Percentiles rank a stretch among this genome's conserved stretches.
phyloP scores from a whole-genome alignment of 2,888 invertebrate genomes.

The Synanthedon myopaeformis region DNA sequence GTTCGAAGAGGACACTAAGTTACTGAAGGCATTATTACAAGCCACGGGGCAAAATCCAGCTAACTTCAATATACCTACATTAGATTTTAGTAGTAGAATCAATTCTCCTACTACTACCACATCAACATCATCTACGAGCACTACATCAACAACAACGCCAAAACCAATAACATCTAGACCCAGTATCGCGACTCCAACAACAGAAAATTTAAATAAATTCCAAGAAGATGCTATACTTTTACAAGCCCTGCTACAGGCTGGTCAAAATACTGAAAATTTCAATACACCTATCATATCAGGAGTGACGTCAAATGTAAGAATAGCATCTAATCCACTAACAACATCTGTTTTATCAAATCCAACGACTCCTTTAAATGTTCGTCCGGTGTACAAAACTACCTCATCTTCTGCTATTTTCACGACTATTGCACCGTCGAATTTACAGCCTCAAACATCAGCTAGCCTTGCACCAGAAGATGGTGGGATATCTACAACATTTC shows the following conservation, averaged over 20 bases:
- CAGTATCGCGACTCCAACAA: constrained; percentile 23
- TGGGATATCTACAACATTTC: constrained; percentile 51
- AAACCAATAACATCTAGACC: constrained; percentile 20
- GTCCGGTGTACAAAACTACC: constrained; percentile 43
- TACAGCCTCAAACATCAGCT: constrained; percentile 25
- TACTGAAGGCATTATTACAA: constrained; percentile 52
- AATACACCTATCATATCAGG: constrained; percentile 48
- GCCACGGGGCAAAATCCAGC: constrained; percentile 56
- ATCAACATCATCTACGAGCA: constrained; percentile 17
- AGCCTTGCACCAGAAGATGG: constrained; percentile 33
- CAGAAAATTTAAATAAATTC: constrained; percentile 45
- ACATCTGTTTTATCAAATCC: constrained; percentile 47
- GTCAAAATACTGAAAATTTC: constrained; percentile 31
- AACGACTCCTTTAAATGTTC: constrained; percentile 43
- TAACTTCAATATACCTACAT: constrained; percentile 42
- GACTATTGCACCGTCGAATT: constrained; percentile 38
- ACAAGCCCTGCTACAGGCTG: constrained; percentile 54
- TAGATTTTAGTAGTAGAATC: constrained; percentile 29
- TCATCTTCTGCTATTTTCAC: constrained; percentile 24
- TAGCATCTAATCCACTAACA: constrained; percentile 49
- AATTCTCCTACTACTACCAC: constrained; percentile 17
- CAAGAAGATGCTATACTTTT: constrained; percentile 54
- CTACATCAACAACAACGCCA: constrained; percentile 21
- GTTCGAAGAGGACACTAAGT: constrained; percentile 58
- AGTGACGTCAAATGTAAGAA: constrained; percentile 53